Evolutionary conservation across 2,888 invertebrate genomes (phyloP).

Genomic region (Arrhopalites spinosus): DNA sequence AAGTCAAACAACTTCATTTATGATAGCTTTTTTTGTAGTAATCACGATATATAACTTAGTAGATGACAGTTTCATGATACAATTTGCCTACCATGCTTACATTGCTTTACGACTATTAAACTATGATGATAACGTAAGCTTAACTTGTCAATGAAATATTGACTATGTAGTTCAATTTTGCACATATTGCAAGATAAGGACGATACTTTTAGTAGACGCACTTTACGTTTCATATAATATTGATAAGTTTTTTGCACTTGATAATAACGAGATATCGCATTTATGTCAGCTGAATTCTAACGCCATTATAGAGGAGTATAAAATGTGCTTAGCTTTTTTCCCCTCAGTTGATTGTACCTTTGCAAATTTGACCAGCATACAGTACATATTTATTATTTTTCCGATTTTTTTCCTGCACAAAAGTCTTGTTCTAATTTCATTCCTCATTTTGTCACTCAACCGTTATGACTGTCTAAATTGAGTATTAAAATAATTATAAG

Average conservation of each 20-base stretch:
- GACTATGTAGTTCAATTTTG: not conserved
- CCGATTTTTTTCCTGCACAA: not conserved
- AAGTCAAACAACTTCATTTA: constrained; percentile 15
- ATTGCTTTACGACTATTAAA: no score
- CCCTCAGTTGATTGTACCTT: not conserved
- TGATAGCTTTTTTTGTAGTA: not conserved
- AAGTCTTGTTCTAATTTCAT: not conserved
- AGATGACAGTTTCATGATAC: no score
- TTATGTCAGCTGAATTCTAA: constrained; percentile 2
- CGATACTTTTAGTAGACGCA: not conserved
- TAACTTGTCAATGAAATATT: no score
- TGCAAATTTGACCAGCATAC: not conserved
- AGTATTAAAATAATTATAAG: no score
- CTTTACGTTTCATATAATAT: not conserved
- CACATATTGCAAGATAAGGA: not conserved
- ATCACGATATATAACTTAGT: not conserved
- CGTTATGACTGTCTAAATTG: not conserved
- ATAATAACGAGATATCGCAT: constrained; percentile 15
- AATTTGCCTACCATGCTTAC: no score
- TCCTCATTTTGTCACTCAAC: not conserved
- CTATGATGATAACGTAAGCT: not conserved
- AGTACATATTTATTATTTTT: not conserved
- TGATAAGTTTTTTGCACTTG: constrained; percentile 4
- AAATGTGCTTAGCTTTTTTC: not conserved
- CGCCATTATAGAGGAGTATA: not conserved